Evolutionary conservation across 2,888 invertebrate species (phyloP), one percentile per base, ranked within the genome.

Genomic region (Drosophila melanosoma): DNA sequence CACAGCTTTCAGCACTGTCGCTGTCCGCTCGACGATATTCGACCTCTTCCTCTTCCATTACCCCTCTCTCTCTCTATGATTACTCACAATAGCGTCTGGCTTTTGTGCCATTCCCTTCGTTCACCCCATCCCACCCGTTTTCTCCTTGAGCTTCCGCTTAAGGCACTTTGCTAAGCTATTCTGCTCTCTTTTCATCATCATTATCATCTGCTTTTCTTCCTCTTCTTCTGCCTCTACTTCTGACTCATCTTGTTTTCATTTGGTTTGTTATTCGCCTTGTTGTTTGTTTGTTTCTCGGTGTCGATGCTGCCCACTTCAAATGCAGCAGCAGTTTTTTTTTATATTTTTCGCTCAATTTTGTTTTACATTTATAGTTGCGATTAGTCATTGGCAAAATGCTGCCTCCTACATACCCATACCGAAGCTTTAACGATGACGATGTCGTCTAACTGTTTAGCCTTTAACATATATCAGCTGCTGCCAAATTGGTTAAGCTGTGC

Each of bases 361-460:
- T 48, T 53, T 64, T 59, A 36, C 51, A 77, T 77, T 69, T 74
- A 45, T 45, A 45, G 79, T 54, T 65, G 72, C 52, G 81, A 79
- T 87, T 84, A 82, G 82, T 82, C 82, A 87, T 74, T 84, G 79
- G 66, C 67, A 76, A 76, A 70, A 69, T 82, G 71, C 77, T 81
- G 85, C 82, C 82, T 76, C 73, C 82, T 77, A 66, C 69, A 75
- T 82, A 77, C 48, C 66, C 57, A 59, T 51, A 36, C 56, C 36
- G 23, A 29, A 29, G 29, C 48, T 51, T 59, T 56, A 48, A 57
- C 35, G 64, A 64, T 53, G 64, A 48, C 58, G 61, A 48, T 51
- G 38, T 32, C 32, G 58, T 67, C 63, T 65, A 62, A 42, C 35
- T 60, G 36, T 49, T 45, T 15, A 29, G 35, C 42, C 72, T 42